Evolutionary conservation across 1,140 invertebrate species (phyloP).

Genomic region (Cheumatopsyche charites): DNA sequence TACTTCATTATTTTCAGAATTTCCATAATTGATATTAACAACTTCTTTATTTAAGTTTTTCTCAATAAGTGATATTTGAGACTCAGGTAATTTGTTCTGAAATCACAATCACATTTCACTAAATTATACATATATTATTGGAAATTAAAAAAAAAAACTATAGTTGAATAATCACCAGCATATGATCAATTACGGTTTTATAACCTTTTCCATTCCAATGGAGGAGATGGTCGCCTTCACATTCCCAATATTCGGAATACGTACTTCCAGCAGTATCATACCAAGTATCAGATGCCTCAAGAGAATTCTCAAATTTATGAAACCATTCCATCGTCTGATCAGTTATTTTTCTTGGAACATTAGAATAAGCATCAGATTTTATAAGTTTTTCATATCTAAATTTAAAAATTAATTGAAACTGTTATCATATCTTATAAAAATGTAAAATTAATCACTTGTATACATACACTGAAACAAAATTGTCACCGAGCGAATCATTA

Average conservation of each 20-base stretch:
- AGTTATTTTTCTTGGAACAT: conserved; percentile 50
- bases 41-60: conserved; percentile 60
- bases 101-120: conserved; percentile 4
- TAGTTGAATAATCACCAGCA: conserved; percentile 58
- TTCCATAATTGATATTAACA: conserved; percentile 58
- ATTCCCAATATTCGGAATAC: conserved; percentile 63
- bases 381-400: conserved; percentile 44
- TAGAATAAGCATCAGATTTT: conserved; percentile 47
- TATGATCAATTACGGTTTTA: conserved; percentile 63
- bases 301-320: conserved; percentile 62
- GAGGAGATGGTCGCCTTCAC: conserved; percentile 64
- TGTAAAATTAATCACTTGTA: conserved; percentile 1
- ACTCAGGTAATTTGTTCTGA: conserved; percentile 48
- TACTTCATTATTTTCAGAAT: conserved; percentile 40
- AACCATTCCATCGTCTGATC: conserved; percentile 62
- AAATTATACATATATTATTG: not conserved
- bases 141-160: not conserved
- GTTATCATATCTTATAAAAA: not conserved
- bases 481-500: conserved; percentile 58
- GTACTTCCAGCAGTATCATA: conserved; percentile 65
- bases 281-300: conserved; percentile 66
- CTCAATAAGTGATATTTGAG: conserved; percentile 49
- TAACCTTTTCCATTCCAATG: conserved; percentile 69
- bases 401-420: conserved; percentile 12
- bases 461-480: conserved; percentile 56